Percentiles rank a stretch among this genome's conserved stretches.
Conservation (phyloP, 2,797 vertebrate genomes). For the Cuculus canorus region DNA sequence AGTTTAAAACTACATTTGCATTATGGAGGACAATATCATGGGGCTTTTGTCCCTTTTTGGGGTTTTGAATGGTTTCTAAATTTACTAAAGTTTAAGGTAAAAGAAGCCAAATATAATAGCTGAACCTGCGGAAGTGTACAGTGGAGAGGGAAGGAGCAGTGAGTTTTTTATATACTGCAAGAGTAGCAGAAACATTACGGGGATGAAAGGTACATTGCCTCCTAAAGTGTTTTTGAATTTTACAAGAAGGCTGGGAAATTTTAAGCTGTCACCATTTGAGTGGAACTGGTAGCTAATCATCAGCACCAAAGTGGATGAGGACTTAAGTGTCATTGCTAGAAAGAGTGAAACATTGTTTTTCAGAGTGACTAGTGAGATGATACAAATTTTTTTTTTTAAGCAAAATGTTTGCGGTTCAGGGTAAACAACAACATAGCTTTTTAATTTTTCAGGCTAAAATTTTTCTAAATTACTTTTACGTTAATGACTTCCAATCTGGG, state of each 20-base stretch:
- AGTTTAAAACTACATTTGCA: background rate
- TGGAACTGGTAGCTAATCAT: background rate
- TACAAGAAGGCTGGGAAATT: background rate
- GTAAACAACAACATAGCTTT: background rate
- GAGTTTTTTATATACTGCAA: background rate
- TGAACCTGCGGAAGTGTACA: background rate
- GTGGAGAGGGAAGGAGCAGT: background rate
- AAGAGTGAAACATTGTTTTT: background rate
- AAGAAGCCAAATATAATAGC: background rate
- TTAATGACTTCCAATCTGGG: background rate
- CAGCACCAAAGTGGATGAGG: background rate
- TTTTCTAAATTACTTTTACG: background rate
- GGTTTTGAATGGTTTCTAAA: background rate
- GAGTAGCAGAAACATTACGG: background rate
- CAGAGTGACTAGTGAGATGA: background rate
- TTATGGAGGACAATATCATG: background rate
- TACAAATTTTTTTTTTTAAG: background rate
- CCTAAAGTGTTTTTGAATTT: background rate
- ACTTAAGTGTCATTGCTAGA: background rate
- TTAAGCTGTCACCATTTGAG: background rate
- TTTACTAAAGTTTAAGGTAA: background rate
- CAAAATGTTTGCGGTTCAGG: background rate
- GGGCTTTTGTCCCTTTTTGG: background rate
- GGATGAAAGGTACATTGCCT: background rate
- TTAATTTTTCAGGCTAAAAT: too few relatives aligned